phyloP scores from a whole-genome alignment of 2,797 vertebrate genomes.

The Adrianichthys oophorus region DNA sequence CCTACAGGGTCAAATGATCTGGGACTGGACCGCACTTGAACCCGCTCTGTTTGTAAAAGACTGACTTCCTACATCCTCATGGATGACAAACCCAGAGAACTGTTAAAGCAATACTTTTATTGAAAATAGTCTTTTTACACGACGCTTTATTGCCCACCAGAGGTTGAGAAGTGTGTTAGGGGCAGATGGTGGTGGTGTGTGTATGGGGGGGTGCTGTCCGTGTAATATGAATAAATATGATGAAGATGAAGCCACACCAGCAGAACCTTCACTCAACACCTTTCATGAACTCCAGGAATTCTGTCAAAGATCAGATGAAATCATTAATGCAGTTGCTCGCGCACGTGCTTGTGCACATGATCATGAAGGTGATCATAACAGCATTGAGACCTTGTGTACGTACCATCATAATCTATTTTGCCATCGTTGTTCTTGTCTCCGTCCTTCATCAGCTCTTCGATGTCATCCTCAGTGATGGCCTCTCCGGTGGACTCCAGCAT shows the following conservation, averaged over 20 bases:
- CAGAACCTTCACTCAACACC: slow-evolving; percentile 76
- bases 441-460: slow-evolving; percentile 84
- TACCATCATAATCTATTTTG: slow-evolving; percentile 84
- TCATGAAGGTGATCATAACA: no score
- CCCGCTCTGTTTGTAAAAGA: no score
- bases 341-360: no score
- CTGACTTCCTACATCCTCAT: no score
- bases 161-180: slow-evolving; percentile 10
- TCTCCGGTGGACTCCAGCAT: slow-evolving; percentile 83
- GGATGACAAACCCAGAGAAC: no score
- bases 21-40: no score
- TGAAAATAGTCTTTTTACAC: slow-evolving; percentile 38
- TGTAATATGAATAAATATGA: slow-evolving; percentile 2
- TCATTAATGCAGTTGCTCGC: background rate
- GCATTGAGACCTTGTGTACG: background rate
- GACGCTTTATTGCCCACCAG: slow-evolving; percentile 10
- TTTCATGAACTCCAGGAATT: slow-evolving; percentile 86
- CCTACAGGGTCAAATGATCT: no score
- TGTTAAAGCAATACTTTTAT: no score
- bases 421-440: slow-evolving; percentile 85
- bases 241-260: slow-evolving; percentile 7
- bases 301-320: slow-evolving; percentile 52
- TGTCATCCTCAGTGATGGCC: slow-evolving; percentile 82
- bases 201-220: slow-evolving; percentile 19
- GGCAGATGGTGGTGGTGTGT: background rate